Base-by-base conservation (phyloP, 1,140 invertebrate species). In the Solenopsis fugax region DNA sequence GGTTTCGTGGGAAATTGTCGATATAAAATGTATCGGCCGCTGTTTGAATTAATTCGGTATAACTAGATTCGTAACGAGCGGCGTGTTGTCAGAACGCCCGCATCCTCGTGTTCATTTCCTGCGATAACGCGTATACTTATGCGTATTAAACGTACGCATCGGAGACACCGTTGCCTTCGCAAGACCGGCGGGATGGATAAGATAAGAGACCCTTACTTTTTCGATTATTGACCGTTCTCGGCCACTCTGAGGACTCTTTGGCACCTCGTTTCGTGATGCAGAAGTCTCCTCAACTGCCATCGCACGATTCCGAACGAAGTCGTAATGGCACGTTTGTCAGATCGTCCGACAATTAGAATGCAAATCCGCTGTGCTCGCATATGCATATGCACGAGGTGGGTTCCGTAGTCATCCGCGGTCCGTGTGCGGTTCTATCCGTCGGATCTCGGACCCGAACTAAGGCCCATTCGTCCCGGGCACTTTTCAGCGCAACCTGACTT, bases 291-390 rank as follows among this genome's bases (percentile, higher is more conserved):
- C 56, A 45, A 5, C 50, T 56, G 50, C 21, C 13, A 34, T 50
- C 18, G 54, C 0, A 5, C 52, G 56, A 34, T 67, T 18, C 50
- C 71, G 82, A 54, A 81, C 80, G 69, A 76, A 81, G 60, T 76
- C 89, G 62, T 91, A 90, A 93, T 82, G 87, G 87, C 75, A 45
- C 72, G 88, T 92, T 87, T 87, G 87, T 86, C 77, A 77, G 87
- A 90, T 91, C 88, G 89, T 34, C 86, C 90, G 86, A 93, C 92
- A 93, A 94, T 94, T 94, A 92, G 92, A 93, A 94, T 92, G 92
- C 93, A 93, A 93, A 93, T 93, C 88, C 58, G 60, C 80, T 24
- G 29, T 48, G 76, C 54, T 80, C 45, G 64, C 54, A n/a, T 62
- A 73, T 84, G 41, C 69, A 62, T 84, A 84, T 71, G 67, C 48